These are phyloP conservation scores for Cydia pomonella DNA, from an alignment of 1,140 invertebrate genomes.

Conservation along the genomic window DNA sequence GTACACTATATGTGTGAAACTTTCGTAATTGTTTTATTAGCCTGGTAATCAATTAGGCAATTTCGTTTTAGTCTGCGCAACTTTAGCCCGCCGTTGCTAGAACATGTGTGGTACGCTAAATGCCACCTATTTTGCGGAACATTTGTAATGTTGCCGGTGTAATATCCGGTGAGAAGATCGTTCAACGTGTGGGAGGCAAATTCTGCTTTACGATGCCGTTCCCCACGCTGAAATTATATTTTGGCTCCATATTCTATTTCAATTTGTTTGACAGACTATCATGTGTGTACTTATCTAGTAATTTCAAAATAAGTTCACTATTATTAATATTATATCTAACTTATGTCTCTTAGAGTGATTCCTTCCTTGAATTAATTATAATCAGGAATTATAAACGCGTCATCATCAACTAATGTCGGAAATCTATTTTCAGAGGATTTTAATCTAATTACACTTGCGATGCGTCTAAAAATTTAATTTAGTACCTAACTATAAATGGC, in stretches of 20 bases:
- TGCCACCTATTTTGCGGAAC: constrained; percentile 15
- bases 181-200: constrained; percentile 11
- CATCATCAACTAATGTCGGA: too few relatives aligned
- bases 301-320: neutral
- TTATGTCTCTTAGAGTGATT: neutral
- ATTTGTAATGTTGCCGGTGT: constrained; percentile 17
- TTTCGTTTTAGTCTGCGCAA: neutral
- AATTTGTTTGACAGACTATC: neutral
- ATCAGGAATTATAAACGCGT: too few relatives aligned
- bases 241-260: neutral
- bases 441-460: too few relatives aligned
- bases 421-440: too few relatives aligned
- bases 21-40: neutral
- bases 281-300: neutral
- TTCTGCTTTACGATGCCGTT: constrained; percentile 1
- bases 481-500: neutral
- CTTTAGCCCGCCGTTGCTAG: neutral
- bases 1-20: neutral
- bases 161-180: constrained; percentile 18
- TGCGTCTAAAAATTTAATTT: too few relatives aligned
- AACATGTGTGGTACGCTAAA: neutral
- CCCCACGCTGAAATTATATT: neutral
- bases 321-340: neutral
- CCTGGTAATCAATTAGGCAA: neutral
- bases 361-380: too few relatives aligned